Conservation (phyloP, 1,140 invertebrate genomes). For the Plectrocnemia conspersa region DNA sequence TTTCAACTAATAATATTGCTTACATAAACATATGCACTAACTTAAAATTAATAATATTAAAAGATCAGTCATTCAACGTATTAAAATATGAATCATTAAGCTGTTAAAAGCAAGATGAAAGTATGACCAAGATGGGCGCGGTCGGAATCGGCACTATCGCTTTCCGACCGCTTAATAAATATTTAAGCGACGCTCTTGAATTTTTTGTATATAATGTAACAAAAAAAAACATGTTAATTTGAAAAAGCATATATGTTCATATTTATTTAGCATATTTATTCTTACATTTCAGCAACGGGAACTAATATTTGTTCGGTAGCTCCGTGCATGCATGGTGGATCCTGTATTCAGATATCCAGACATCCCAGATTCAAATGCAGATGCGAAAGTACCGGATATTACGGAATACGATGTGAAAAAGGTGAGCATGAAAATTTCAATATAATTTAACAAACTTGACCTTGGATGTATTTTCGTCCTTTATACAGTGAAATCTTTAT, state of each 20-base stretch:
- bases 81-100: constrained; percentile 4
- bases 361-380: constrained; percentile 64
- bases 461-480: no score
- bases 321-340: constrained; percentile 61
- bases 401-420: constrained; percentile 62
- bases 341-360: constrained; percentile 63
- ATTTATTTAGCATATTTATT: no score
- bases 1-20: no score
- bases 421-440: no score
- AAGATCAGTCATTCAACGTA: background rate
- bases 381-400: constrained; percentile 69
- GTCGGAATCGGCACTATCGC: no score
- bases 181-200: background rate
- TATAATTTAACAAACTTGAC: no score
- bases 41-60: background rate
- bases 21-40: background rate
- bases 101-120: constrained; percentile 2
- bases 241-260: background rate
- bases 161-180: no score
- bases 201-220: background rate
- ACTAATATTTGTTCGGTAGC: constrained; percentile 57
- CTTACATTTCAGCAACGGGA: constrained; percentile 49
- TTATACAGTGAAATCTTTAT: no score
- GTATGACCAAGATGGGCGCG: background rate
- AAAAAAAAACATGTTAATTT: background rate